Conservation (phyloP, 2,888 invertebrate species). For the Pachliopta kotzebuea region DNA sequence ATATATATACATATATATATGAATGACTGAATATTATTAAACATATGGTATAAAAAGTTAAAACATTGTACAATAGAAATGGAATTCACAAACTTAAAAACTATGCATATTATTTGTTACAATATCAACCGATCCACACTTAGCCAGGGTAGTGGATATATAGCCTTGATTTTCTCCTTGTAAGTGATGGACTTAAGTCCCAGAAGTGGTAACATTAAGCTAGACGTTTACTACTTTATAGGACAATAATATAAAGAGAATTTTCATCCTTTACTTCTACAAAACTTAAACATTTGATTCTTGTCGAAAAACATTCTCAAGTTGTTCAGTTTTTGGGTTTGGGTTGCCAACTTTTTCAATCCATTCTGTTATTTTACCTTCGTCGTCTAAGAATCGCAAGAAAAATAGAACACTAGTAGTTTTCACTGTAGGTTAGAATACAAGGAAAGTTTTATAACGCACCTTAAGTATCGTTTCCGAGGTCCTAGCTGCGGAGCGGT, state of each 20-base stretch:
- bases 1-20: no score
- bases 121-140: no score
- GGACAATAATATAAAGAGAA: background rate
- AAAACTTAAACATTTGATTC: background rate
- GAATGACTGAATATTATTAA: no score
- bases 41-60: no score
- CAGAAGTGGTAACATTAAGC: no score
- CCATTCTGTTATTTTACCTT: background rate
- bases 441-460: slow-evolving; percentile 31
- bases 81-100: no score
- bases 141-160: no score
- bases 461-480: slow-evolving; percentile 73
- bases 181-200: no score
- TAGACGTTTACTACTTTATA: background rate
- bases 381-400: background rate
- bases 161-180: no score
- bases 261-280: background rate
- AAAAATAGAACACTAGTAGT: background rate
- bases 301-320: no score
- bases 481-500: slow-evolving; percentile 54
- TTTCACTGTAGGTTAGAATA: background rate
- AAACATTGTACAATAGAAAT: no score
- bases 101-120: no score
- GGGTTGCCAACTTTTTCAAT: background rate
- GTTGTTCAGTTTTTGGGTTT: background rate